phyloP scores from a whole-genome alignment of 2,797 vertebrate species.

The Chromis chromis region DNA sequence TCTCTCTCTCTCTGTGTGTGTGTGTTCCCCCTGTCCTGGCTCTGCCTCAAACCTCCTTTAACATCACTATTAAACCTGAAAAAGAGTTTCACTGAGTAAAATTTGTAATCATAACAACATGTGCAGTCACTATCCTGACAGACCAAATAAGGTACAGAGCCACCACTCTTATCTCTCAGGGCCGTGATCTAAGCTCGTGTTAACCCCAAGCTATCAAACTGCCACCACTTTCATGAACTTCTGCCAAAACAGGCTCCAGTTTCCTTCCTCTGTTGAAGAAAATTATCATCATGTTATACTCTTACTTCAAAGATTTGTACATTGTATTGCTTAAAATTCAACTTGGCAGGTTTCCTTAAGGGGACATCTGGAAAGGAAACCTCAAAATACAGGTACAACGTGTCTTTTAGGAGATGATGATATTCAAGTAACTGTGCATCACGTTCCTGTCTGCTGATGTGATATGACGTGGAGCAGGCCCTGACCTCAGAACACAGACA shows the following conservation, averaged over 20 bases:
- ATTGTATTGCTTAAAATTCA: not conserved
- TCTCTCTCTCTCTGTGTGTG: conserved; percentile 11
- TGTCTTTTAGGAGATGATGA: not conserved
- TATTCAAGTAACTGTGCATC: not conserved
- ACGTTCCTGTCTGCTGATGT: not conserved
- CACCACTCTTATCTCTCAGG: conserved; percentile 24
- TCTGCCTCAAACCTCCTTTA: too few relatives aligned
- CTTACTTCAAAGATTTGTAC: not conserved
- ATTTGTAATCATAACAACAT: conserved; percentile 27
- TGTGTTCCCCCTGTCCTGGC: not conserved
- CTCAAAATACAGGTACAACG: not conserved
- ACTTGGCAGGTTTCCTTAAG: conserved; percentile 2
- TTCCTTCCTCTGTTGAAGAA: not conserved
- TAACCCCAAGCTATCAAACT: conserved; percentile 44
- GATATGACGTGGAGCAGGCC: not conserved
- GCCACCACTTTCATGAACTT: conserved; percentile 29
- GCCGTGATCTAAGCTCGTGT: conserved; percentile 44
- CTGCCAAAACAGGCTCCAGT: conserved; percentile 32
- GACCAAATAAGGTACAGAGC: conserved; percentile 63
- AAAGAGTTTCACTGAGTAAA: not conserved
- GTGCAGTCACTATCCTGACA: conserved; percentile 33
- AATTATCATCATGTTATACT: not conserved
- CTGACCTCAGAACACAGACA: not conserved
- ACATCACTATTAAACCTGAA: too few relatives aligned
- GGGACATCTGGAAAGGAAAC: too few relatives aligned